Base-by-base conservation (phyloP, 2,888 invertebrate genomes). In the Eupelmus urozonus region DNA sequence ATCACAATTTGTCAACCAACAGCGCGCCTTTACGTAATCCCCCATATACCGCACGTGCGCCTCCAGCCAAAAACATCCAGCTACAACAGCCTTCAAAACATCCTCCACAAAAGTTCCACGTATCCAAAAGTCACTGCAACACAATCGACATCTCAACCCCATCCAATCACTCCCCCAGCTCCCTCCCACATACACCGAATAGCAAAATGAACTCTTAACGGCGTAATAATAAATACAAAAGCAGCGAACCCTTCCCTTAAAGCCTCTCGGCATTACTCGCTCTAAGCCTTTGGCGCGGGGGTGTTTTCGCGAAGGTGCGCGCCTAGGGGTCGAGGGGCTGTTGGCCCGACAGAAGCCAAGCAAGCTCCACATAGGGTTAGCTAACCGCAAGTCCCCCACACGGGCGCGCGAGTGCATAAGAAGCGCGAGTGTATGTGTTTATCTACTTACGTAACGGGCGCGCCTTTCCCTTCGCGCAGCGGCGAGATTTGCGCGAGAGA, bases 261-360 rank as follows among this genome's bases (percentile, higher is more conserved):
- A 23, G 34, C 34, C 18, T 2, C 13, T 13, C 7, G 16, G 27
- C 4, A 13, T 20, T 18, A 18, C 4, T 11, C 11, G 13, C 13
- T 4, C 29, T n/a, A 59, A 3, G 59, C 20, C 2, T 0, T 49
- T 13, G 45, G 25, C 29, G 57, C 62, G 73, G 34, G 72, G 42
- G 70, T 63, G 72, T 80, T 79, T 77, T 76, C 59, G 75, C 42
- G 69, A 5, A 53, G n/a, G 55, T 60, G n/a, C n/a, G n/a, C n/a
- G n/a, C n/a, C n/a, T n/a, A n/a, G n/a, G n/a, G n/a, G n/a, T n/a
- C n/a, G 45, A 87, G 86, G 89, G 89, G 88, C 87, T 88, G 88
- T 89, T 89, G 88, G 87, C 88, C 88, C 87, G 88, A 89, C 89
- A 86, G 89, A 89, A 89, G 89, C 89, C 89, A 87, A 86, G 84